phyloP scores from a whole-genome alignment of 2,797 vertebrate genomes.

The Delichon dasypus region DNA sequence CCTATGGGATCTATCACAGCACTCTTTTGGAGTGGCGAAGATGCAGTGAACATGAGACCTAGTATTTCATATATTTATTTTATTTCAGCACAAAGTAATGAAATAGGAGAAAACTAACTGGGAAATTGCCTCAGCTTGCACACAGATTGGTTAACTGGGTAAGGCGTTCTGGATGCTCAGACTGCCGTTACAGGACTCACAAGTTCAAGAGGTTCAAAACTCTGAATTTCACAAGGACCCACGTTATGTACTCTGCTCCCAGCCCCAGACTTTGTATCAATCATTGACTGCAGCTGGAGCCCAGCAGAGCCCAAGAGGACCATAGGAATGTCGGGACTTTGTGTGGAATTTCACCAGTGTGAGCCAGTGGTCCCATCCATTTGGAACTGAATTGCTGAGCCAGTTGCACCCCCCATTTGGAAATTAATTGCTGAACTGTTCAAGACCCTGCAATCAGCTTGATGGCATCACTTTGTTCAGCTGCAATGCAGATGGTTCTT shows the following conservation, averaged over 20 bases:
- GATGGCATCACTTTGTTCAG: background rate
- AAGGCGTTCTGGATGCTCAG: background rate
- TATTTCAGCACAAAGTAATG: background rate
- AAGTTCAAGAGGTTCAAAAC: background rate
- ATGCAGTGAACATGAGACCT: accelerated
- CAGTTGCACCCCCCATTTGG: background rate
- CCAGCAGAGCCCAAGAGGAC: background rate
- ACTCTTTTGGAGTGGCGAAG: background rate
- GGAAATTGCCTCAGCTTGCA: background rate
- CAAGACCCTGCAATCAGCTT: background rate
- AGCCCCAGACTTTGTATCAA: background rate
- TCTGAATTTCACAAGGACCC: slow-evolving; percentile 35
- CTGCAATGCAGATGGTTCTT: background rate
- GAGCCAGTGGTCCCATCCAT: background rate
- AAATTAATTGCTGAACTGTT: background rate
- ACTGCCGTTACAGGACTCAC: background rate
- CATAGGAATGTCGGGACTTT: slow-evolving; percentile 1
- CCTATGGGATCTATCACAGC: background rate
- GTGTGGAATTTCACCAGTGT: slow-evolving; percentile 19
- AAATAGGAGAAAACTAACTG: background rate
- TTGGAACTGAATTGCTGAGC: background rate
- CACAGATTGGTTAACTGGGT: background rate
- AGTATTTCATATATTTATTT: background rate
- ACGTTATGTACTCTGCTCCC: background rate
- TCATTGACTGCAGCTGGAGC: slow-evolving; percentile 40